These are phyloP conservation scores for Drosophila cardini DNA, from an alignment of 1,140 invertebrate genomes.

Conservation along the genomic window DNA sequence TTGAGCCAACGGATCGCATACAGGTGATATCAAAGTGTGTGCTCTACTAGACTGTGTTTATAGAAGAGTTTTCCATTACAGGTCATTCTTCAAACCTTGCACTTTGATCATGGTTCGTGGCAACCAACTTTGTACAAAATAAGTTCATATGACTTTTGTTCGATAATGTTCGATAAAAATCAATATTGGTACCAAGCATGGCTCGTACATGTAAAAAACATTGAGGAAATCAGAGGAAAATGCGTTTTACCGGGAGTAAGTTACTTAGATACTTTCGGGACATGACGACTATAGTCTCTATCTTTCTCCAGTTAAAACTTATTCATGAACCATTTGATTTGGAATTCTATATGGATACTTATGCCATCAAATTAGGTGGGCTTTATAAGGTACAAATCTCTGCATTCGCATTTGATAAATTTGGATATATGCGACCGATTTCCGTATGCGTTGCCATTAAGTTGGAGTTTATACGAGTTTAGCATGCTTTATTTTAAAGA, in stretches of 20 bases:
- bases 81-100: background rate
- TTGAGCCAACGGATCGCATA: background rate
- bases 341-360: too few relatives aligned
- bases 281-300: background rate
- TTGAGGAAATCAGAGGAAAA: conserved; percentile 1
- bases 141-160: background rate
- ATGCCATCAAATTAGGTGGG: background rate
- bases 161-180: background rate
- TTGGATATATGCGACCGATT: background rate
- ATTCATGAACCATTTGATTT: background rate
- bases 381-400: background rate
- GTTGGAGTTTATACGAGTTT: background rate
- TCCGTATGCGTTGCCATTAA: background rate
- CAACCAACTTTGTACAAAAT: background rate
- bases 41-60: background rate
- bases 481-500: background rate
- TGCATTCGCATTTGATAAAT: background rate
- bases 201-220: background rate
- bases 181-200: conserved; percentile 7
- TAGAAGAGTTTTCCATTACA: background rate
- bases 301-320: background rate
- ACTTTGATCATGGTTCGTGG: background rate
- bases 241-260: conserved; percentile 13
- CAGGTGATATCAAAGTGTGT: background rate
- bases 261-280: background rate